Evolutionary conservation across 2,797 vertebrate species (phyloP).

Genomic region (Tamandua tetradactyla): DNA sequence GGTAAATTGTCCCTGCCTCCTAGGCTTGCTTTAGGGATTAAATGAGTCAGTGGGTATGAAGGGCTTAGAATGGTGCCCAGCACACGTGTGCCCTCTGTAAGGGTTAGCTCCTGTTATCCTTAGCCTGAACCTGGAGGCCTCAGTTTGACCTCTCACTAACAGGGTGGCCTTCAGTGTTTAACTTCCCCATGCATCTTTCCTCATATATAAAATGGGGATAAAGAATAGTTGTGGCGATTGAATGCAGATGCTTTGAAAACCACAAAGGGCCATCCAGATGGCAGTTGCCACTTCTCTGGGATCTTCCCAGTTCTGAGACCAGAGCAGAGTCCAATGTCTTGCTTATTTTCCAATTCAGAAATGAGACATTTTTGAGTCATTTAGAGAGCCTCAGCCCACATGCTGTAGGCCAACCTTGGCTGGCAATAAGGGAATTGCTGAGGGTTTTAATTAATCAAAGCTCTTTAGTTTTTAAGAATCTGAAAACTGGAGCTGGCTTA

Average conservation of each 20-base stretch:
- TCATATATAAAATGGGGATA: not conserved
- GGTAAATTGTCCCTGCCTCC: not conserved
- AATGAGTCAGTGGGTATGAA: not conserved
- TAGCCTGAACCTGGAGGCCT: not conserved
- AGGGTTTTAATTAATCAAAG: not conserved
- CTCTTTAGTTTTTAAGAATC: not conserved
- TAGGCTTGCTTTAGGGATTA: too few species aligned
- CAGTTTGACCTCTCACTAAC: not conserved
- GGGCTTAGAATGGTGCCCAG: not conserved
- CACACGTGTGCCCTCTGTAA: fast-evolving
- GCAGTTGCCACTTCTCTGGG: too few species aligned
- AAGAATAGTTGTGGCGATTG: not conserved
- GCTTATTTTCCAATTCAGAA: not conserved
- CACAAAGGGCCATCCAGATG: not conserved
- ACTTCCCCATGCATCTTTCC: not conserved
- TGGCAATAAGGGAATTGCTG: not conserved
- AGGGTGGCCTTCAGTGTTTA: not conserved
- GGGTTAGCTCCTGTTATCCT: not conserved
- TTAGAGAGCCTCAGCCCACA: fast-evolving
- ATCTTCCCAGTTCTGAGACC: not conserved
- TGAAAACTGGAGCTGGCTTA: not conserved
- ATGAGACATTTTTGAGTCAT: fast-evolving
- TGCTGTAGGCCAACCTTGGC: not conserved
- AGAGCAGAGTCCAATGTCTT: not conserved
- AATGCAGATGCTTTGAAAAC: not conserved